A percentile compares a stretch with the other conserved stretches of the same genome.
These are phyloP conservation scores for Polia nebulosa DNA, from an alignment of 2,888 invertebrate species.

Conservation along the genomic window DNA sequence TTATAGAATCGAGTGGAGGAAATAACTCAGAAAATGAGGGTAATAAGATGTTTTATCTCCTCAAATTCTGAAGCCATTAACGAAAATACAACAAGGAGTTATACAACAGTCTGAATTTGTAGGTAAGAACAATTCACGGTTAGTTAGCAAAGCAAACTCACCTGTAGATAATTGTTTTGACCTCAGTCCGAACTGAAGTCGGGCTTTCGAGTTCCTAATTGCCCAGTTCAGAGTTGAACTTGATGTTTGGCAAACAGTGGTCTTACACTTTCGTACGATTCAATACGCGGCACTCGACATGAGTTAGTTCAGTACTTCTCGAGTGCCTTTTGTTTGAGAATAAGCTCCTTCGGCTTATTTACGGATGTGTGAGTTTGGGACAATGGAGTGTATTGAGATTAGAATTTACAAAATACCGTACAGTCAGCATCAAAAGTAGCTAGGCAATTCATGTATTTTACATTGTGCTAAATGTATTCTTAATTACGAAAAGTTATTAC, in stretches of 20 bases:
- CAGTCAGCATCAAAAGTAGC: not conserved
- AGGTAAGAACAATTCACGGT: constrained; percentile 49
- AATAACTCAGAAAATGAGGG: too few relatives aligned
- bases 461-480: too few relatives aligned
- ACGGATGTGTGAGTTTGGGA: constrained; percentile 28
- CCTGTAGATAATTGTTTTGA: constrained; percentile 66
- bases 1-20: too few relatives aligned
- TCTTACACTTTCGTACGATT: constrained; percentile 43
- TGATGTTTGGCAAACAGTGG: constrained; percentile 53
- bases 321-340: constrained; percentile 48
- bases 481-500: too few relatives aligned
- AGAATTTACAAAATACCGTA: constrained; percentile 8
- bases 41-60: not conserved
- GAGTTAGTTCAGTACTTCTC: constrained; percentile 34
- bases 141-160: constrained; percentile 59
- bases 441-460: not conserved
- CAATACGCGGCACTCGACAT: constrained; percentile 38
- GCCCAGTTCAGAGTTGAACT: constrained; percentile 55
- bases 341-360: constrained; percentile 42
- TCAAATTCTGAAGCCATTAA: not conserved
- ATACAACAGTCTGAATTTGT: constrained; percentile 13
- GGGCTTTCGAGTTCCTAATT: constrained; percentile 63
- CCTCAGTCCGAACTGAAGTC: constrained; percentile 43
- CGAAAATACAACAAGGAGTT: constrained; percentile 9
- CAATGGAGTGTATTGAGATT: constrained; percentile 32